These are phyloP conservation scores for Sebastes fasciatus DNA, from an alignment of 2,113 vertebrate genomes.

Conservation along the genomic window DNA sequence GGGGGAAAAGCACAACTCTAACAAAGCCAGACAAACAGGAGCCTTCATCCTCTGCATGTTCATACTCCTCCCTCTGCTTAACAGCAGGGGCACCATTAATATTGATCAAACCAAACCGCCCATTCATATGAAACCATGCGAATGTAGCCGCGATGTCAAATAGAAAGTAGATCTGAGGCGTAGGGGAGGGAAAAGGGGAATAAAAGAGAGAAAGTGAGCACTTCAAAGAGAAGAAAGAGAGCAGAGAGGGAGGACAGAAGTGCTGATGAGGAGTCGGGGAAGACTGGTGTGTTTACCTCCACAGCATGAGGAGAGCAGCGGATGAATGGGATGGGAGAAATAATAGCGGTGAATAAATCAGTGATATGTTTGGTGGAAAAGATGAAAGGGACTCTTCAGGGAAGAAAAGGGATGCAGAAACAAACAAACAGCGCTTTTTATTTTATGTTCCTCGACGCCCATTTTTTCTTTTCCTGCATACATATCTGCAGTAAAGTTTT, in stretches of 20 bases:
- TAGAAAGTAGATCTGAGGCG: background rate
- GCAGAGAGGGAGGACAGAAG: background rate
- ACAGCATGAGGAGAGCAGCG: background rate
- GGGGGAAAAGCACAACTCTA: background rate
- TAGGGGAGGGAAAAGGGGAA: background rate
- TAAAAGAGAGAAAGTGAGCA: background rate
- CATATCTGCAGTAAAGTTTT: background rate
- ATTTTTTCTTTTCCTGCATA: background rate
- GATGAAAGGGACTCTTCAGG: background rate
- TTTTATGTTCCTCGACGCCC: background rate
- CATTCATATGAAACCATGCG: conserved; percentile 7
- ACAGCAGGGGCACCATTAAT: conserved; percentile 45
- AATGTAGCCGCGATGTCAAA: conserved; percentile 1
- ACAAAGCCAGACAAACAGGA: conserved; percentile 56
- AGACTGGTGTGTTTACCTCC: conserved; percentile 20
- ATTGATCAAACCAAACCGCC: conserved; percentile 34
- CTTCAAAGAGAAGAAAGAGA: conserved; percentile 27
- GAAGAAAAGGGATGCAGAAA: background rate
- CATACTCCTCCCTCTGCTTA: conserved; percentile 7
- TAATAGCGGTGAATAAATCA: background rate
- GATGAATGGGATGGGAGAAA: background rate
- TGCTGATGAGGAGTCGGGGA: conserved; percentile 5
- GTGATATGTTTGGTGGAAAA: background rate
- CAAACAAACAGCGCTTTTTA: background rate
- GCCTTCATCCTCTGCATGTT: conserved; percentile 44